Evolutionary conservation across 2,888 invertebrate genomes (phyloP), one percentile per base, ranked within the genome.

Genomic region (Amaurobius ferox): DNA sequence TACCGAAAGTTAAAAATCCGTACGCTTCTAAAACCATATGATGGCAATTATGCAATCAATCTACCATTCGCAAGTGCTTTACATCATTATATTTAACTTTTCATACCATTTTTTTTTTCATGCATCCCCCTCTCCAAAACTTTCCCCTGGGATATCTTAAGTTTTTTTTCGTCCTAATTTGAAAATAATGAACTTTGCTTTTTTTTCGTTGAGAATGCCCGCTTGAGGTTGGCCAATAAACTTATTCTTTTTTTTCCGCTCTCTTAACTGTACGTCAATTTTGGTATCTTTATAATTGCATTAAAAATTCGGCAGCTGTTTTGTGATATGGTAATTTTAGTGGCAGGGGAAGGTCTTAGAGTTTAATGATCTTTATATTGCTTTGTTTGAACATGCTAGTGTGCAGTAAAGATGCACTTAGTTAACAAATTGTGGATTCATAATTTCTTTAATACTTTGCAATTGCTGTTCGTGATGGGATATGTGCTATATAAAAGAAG

Each of bases 151-250:
- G 35, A 35, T 35, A 44, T 44, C 11, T 44, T 44, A 44, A 44
- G 16, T 9, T 2, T 32, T 70, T 74, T 76, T 68, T 23, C 44
- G 5, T 28, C 81, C 76, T 81, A 81, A 81, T 76, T 81, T 70
- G 81, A 81, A 81, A 81, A 64, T 76, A 81, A 81, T 81, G 74
- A 81, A 81, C 74, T 81, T 68, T 68, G 62, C 70, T 81, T 76
- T 19, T 81, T 81, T 30, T 61, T 70, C 26, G 55, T 30, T 64
- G 73, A 16, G 16, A 44, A 35, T 5, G 35, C 35, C n/a, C 66
- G 48, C 66, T 48, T 55, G 73, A 55, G 39, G 68, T 26, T 26
- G 73, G 19, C 73, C 73, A 74, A 74, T 73, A 44, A 55, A 67
- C 67, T 74, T 80, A 67, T 80, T 64, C 16, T 66, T 23, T 67